Base-by-base conservation (phyloP, 2,113 vertebrate species). In the Grallaria varia region DNA sequence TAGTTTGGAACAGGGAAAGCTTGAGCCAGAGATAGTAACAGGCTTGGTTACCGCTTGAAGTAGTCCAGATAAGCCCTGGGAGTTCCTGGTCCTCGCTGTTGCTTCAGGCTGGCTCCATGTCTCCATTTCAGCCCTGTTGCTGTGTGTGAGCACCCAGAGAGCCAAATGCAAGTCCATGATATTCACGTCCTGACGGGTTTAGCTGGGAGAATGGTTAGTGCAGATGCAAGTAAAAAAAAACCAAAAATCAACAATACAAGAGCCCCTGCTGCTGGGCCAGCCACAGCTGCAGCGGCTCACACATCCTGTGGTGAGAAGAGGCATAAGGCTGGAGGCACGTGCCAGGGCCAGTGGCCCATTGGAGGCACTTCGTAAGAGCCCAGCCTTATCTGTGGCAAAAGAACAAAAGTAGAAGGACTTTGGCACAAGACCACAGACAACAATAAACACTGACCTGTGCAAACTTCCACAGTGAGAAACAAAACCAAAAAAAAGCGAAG, bases 261-360 rank as follows among this genome's bases (percentile, higher is more conserved):
- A 87, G 56, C 74, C 60, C 52, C 73, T 84, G 90, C 87, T 93
- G 85, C 52, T 84, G 92, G 82, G 60, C 93, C 95, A 97, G 92
- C 93, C 94, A 17, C 84, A 96, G 86, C 92, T 58, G 62, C 7
- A 53, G 69, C 7, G 4, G 74, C 76, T 93, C 45, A 20, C 8
- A 8, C 0, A 16, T 49, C 52, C 72, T 62, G 25, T 30, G 66
- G 40, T 5, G 6, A 67, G 15, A 60, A 76, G 37, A 89, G 44
- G 72, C 25, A 81, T 22, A 45, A 68, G 39, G 47, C 64, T 66
- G 63, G 59, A 86, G 55, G 67, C 33, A 45, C 8, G 4, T 0
- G 0, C 35, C 6, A 18, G 28, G 53, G 71, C 77, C 66, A 84
- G 63, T 30, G n/a, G 72, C 85, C 59, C 8, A 0, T 21, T 0